Conservation (phyloP, 2,888 invertebrate genomes). For the Drymonia ruficornis region DNA sequence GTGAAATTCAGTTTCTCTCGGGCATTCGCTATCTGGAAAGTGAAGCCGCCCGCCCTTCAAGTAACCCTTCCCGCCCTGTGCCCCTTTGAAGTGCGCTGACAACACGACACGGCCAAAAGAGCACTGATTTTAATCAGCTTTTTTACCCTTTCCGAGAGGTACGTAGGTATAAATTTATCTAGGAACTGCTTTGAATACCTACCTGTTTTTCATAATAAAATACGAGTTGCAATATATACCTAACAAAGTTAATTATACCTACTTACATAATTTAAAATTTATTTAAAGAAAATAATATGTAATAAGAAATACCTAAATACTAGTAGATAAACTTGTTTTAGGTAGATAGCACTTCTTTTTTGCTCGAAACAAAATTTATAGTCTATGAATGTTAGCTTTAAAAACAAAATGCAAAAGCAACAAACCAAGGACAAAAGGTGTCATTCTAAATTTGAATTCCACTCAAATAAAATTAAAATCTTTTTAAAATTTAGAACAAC, state of each 20-base stretch:
- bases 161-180: conserved; percentile 8
- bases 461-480: not conserved
- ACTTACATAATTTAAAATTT: no score
- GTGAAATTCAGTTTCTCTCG: conserved; percentile 28
- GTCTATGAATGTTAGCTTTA: no score
- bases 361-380: no score
- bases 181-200: conserved; percentile 1
- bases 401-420: not conserved
- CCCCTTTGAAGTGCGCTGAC: conserved; percentile 6
- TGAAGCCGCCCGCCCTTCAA: conserved; percentile 1
- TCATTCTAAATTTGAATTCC: conserved; percentile 1
- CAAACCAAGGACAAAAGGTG: not conserved
- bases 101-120: conserved; percentile 8
- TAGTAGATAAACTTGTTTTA: no score
- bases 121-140: conserved; percentile 13
- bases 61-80: conserved; percentile 13
- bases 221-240: no score
- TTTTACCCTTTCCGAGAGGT: not conserved
- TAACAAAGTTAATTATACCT: no score
- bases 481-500: not conserved
- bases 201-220: not conserved
- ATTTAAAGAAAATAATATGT: no score
- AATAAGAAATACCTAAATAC: no score
- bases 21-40: conserved; percentile 6
- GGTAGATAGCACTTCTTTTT: no score